Evolutionary conservation across 2,113 vertebrate genomes (phyloP), one percentile per base, ranked within the genome.

Genomic region (Sander vitreus): DNA sequence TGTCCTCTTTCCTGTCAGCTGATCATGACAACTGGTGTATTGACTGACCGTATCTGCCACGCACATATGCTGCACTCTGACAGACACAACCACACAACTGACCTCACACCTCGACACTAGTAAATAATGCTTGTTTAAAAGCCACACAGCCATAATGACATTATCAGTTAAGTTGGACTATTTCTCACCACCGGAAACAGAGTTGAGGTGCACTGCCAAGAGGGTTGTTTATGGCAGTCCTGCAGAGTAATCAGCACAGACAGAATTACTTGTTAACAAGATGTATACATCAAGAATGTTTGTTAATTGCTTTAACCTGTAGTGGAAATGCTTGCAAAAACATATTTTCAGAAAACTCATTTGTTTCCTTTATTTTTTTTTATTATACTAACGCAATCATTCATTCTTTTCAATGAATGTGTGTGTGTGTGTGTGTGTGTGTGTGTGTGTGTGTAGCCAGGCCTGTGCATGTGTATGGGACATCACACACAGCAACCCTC

Each of bases 401-500:
- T 62, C 30, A 71, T 55, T 76, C 47, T 63, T 55, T 78, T 55
- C 43, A n/a, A 58, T 73, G 43, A 60, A 48, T 73, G 78, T 55
- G 55, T 70, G 36, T 76, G 58, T 59, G 36, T 76, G 58, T 59
- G 36, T 76, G 58, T 59, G 36, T 76, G 58, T 59, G 36, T 76
- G 58, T 59, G 36, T 76, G 58, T 73, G 78, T 55, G 55, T 70
- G 36, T 76, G 58, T 59, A 18, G 48, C 19, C 33, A 57, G 50
- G 18, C 27, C 47, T 9, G n/a, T 59, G 67, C 14, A 5, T 86
- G 87, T 76, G 69, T 89, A 12, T 88, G 75, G 90, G 88, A 88
- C 91, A 91, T 89, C 78, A 84, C 85, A 88, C 87, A 85, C 83
- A 65, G 80, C 72, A 78, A 67, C 85, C 88, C 64, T 83, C 81